These are phyloP conservation scores for Artibeus lituratus DNA, from an alignment of 2,797 vertebrate genomes.

Conservation along the genomic window DNA sequence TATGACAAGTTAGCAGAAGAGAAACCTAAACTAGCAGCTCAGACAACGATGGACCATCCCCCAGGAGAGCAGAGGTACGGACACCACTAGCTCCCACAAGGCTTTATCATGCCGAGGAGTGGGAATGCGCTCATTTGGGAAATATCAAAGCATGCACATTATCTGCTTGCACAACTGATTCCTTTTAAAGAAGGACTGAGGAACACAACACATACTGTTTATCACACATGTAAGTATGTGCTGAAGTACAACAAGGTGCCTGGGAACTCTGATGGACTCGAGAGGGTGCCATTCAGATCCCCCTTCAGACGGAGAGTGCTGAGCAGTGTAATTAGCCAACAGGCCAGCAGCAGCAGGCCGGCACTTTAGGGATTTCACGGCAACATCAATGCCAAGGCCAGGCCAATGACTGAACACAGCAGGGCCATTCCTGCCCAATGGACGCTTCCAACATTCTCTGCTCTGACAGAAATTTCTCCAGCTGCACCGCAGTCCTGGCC, in stretches of 20 bases:
- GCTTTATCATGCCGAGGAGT: neutral
- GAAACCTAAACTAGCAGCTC: neutral
- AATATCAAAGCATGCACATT: neutral
- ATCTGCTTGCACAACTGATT: neutral
- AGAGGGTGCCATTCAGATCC: neutral
- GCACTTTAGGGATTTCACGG: neutral
- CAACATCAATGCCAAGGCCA: neutral
- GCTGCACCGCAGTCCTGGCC: neutral
- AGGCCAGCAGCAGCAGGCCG: neutral
- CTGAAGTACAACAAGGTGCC: neutral
- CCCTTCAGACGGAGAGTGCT: neutral
- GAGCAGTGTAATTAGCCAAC: neutral
- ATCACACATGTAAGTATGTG: neutral
- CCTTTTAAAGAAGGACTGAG: neutral
- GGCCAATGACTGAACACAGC: neutral
- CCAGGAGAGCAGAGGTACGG: neutral
- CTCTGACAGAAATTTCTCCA: neutral
- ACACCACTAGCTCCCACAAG: neutral
- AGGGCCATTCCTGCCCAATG: neutral
- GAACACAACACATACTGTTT: neutral
- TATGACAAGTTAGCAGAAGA: neutral
- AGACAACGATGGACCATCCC: neutral
- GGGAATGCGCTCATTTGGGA: neutral
- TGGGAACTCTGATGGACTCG: neutral
- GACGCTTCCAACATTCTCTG: neutral